These are phyloP conservation scores for Cepphus grylle DNA, from an alignment of 2,113 vertebrate species.

Conservation along the genomic window DNA sequence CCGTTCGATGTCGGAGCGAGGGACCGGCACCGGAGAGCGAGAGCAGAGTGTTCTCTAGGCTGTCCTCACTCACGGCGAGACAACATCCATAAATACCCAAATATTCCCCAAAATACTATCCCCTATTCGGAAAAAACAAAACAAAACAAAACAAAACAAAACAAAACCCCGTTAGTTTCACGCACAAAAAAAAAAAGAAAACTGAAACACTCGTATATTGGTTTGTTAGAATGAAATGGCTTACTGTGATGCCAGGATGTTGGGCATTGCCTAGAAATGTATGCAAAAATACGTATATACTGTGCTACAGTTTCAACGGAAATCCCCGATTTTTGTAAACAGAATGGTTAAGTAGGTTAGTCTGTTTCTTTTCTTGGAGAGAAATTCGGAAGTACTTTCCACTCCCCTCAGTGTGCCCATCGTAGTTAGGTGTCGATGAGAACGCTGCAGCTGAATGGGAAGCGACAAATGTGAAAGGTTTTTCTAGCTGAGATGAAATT, in stretches of 20 bases:
- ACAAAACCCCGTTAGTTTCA: neutral
- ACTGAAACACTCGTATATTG: neutral
- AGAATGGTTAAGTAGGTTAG: neutral
- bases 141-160: too few species aligned
- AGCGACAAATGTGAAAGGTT: neutral
- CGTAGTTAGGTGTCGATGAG: neutral
- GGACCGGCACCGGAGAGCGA: neutral
- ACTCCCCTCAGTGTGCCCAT: neutral
- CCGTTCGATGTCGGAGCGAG: neutral
- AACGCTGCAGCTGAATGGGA: neutral
- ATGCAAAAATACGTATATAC: accelerated
- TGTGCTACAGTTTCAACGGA: neutral
- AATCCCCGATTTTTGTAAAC: neutral
- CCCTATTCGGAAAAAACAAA: neutral
- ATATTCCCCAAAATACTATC: neutral
- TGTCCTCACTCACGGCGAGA: neutral
- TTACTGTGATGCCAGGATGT: neutral
- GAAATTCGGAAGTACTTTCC: neutral
- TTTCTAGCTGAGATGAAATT: neutral
- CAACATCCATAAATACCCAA: too few species aligned
- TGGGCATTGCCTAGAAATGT: too few species aligned
- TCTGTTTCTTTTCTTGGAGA: neutral
- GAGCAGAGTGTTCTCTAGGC: too few species aligned
- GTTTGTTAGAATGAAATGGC: neutral
- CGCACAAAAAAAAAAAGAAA: accelerated